These are phyloP conservation scores for Patella ulyssiponensis DNA, from an alignment of 2,888 invertebrate species.

Conservation along the genomic window DNA sequence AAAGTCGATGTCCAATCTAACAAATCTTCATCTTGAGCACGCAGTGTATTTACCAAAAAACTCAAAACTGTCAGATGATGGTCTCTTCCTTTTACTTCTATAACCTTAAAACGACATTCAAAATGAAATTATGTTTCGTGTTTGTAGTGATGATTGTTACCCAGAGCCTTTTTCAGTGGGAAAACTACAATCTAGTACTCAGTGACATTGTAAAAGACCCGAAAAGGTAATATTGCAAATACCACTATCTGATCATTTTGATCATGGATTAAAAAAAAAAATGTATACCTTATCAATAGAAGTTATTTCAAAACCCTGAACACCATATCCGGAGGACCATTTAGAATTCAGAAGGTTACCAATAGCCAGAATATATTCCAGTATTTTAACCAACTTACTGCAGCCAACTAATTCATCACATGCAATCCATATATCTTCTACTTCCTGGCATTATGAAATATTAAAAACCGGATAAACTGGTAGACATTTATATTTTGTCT, in stretches of 20 bases:
- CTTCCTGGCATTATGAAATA: conserved; percentile 37
- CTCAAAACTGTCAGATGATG: conserved; percentile 47
- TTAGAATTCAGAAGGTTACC: conserved; percentile 57
- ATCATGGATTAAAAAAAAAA: no score
- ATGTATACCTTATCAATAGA: conserved; percentile 53
- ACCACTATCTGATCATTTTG: no score
- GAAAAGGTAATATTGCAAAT: no score
- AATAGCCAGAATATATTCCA: conserved; percentile 54
- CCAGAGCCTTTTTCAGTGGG: no score
- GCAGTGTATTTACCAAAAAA: conserved; percentile 51
- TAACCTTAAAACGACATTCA: conserved; percentile 53
- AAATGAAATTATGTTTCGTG: no score
- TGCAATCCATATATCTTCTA: conserved; percentile 45
- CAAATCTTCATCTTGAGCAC: conserved; percentile 42
- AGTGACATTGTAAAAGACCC: no score
- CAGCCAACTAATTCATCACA: conserved; percentile 52
- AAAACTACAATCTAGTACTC: no score
- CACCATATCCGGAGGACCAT: conserved; percentile 43
- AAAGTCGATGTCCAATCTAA: conserved; percentile 47
- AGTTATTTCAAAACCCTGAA: conserved; percentile 50
- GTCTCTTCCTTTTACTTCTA: conserved; percentile 50
- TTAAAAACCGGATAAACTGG: no score
- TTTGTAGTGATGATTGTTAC: no score
- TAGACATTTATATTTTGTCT: no score
- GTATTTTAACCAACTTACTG: conserved; percentile 42